Evolutionary conservation across 2,888 invertebrate species (phyloP).

Genomic region (Andrena marginata): DNA sequence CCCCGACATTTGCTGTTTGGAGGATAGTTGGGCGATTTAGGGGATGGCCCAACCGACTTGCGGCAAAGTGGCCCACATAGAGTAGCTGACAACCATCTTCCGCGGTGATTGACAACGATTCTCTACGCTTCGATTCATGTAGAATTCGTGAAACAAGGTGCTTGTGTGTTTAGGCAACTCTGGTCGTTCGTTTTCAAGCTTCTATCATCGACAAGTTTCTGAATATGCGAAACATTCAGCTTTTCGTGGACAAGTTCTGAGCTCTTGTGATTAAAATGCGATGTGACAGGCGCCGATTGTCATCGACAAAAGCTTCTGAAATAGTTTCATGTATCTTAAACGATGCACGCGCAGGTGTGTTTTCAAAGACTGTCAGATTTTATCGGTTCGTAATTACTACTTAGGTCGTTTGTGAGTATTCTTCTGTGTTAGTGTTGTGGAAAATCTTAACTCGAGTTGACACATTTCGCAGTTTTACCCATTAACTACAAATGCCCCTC

Average conservation of each 20-base stretch:
- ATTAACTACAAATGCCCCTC: not conserved
- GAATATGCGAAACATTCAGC: not conserved
- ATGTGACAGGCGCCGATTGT: not conserved
- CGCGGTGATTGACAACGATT: slow-evolving; percentile 14
- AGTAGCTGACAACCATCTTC: slow-evolving; percentile 57
- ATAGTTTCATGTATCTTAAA: not conserved
- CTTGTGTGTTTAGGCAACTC: not conserved
- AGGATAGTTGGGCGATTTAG: slow-evolving; percentile 79
- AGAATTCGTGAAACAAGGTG: not conserved
- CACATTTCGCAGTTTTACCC: not conserved
- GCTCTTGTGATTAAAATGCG: not conserved
- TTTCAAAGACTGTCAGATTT: slow-evolving; percentile 4
- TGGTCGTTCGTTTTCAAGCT: not conserved
- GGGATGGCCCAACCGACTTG: slow-evolving; percentile 77
- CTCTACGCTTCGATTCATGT: not conserved
- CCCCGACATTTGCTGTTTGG: slow-evolving; percentile 79
- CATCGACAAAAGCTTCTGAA: not conserved
- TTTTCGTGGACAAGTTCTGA: not conserved
- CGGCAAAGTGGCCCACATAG: slow-evolving; percentile 71
- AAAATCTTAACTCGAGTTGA: not conserved
- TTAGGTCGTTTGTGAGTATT: not conserved
- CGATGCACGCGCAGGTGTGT: not conserved
- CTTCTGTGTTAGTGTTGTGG: not conserved
- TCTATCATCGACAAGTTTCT: not conserved
- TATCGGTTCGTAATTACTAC: not conserved